Conservation (phyloP, 92 coral and sea anemone species). For the Actinernus sp. region DNA sequence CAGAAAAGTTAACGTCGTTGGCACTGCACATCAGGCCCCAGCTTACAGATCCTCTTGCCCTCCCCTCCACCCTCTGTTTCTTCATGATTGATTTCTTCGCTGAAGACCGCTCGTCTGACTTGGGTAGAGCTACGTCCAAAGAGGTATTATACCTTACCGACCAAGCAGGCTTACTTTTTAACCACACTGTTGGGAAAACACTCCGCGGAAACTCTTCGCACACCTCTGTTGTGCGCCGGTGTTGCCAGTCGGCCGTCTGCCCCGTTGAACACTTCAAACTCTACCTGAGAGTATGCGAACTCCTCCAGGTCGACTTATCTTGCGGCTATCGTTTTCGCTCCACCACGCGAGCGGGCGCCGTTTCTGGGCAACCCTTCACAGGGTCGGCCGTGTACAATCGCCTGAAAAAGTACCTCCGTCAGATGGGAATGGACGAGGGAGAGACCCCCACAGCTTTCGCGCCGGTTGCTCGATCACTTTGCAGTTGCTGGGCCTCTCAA, state of each 20-base stretch:
- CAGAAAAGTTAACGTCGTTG: conserved; percentile 17
- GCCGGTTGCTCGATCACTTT: conserved; percentile 50
- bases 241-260: conserved; percentile 13
- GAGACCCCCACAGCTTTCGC: conserved; percentile 38
- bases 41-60: background rate
- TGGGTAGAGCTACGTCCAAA: conserved; percentile 16
- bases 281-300: conserved; percentile 14
- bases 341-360: conserved; percentile 12
- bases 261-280: conserved; percentile 26
- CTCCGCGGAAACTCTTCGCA: conserved; percentile 19
- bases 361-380: conserved; percentile 19
- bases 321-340: conserved; percentile 28
- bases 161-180: conserved; percentile 17
- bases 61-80: conserved; percentile 6
- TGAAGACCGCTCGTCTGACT: conserved; percentile 11
- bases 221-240: conserved; percentile 15
- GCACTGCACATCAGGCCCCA: conserved; percentile 11
- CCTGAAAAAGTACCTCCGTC: conserved; percentile 32
- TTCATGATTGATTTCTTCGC: conserved; percentile 23
- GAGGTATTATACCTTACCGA: conserved; percentile 17
- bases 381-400: conserved; percentile 43
- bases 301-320: conserved; percentile 20
- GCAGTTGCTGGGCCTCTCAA: conserved; percentile 22
- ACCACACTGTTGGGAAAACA: conserved; percentile 40
- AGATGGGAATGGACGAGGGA: conserved; percentile 24